Conservation (phyloP, 2,888 invertebrate species). For the Chaetoderma sp. region DNA sequence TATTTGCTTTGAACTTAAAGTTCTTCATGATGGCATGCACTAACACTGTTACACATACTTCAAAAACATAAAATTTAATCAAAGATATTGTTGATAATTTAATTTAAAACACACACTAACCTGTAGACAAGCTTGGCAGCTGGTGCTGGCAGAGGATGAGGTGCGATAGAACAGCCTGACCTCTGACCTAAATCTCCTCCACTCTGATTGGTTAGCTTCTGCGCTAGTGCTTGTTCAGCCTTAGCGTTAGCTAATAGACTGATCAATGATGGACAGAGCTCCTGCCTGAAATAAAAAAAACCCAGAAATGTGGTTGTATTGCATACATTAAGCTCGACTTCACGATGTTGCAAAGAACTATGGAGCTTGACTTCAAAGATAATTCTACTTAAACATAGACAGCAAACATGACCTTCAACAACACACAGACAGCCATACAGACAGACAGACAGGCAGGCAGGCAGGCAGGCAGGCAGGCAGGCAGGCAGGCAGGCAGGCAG, state of each 20-base stretch:
- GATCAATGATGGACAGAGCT: slow-evolving; percentile 89
- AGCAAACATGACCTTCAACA: not conserved
- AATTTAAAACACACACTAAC: slow-evolving; percentile 68
- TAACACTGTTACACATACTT: no score
- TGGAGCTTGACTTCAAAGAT: no score
- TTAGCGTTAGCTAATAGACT: slow-evolving; percentile 89
- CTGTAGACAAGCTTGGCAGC: slow-evolving; percentile 92
- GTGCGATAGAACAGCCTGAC: slow-evolving; percentile 79
- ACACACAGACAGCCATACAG: no score
- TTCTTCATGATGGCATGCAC: no score
- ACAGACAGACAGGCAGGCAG: no score
- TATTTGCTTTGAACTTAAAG: no score
- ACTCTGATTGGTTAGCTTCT: slow-evolving; percentile 63
- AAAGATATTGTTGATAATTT: not conserved
- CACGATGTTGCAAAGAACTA: no score
- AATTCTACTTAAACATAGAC: no score
- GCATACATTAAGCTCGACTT: no score
- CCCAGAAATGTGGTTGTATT: no score
- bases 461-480: no score
- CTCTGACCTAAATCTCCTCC: slow-evolving; percentile 76
- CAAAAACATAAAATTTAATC: not conserved
- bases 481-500: no score
- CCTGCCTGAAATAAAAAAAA: slow-evolving; percentile 76
- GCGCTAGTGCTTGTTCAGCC: slow-evolving; percentile 81
- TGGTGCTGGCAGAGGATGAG: slow-evolving; percentile 83